Percentiles rank a stretch among this genome's conserved stretches.
Evolutionary conservation across 2,113 vertebrate genomes (phyloP).

Genomic region (Thomomys bottae): DNA sequence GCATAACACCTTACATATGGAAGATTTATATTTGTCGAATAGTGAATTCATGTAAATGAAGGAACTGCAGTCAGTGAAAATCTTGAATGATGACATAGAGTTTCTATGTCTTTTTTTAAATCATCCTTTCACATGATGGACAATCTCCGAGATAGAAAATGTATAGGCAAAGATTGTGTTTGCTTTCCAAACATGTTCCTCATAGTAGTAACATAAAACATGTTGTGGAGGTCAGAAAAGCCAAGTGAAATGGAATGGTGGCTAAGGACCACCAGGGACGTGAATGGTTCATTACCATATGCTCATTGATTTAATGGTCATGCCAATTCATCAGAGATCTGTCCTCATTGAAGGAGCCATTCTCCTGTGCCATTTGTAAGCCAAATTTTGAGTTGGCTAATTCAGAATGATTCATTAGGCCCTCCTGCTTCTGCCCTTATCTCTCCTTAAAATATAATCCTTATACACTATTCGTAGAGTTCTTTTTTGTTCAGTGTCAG

Average conservation of each 20-base stretch:
- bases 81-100: background rate
- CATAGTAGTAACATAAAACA: slow-evolving; percentile 55
- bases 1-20: background rate
- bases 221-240: slow-evolving; percentile 57
- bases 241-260: slow-evolving; percentile 62
- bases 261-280: slow-evolving; percentile 29
- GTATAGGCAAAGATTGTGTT: slow-evolving; percentile 43
- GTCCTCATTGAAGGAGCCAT: slow-evolving; percentile 57
- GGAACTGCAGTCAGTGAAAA: background rate
- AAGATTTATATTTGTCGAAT: slow-evolving; percentile 8
- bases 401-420: slow-evolving; percentile 54
- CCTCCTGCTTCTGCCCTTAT: slow-evolving; percentile 43
- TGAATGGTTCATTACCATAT: slow-evolving; percentile 58
- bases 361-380: slow-evolving; percentile 37
- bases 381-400: slow-evolving; percentile 56
- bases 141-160: slow-evolving; percentile 46
- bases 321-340: slow-evolving; percentile 66
- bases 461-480: slow-evolving; percentile 3
- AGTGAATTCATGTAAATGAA: slow-evolving; percentile 24
- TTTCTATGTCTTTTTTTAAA: slow-evolving; percentile 51
- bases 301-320: slow-evolving; percentile 75
- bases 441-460: slow-evolving; percentile 43
- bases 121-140: slow-evolving; percentile 24
- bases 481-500: slow-evolving; percentile 16
- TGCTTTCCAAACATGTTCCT: slow-evolving; percentile 57